Conservation (phyloP, 2,888 invertebrate genomes). For the Bombylius discolor region DNA sequence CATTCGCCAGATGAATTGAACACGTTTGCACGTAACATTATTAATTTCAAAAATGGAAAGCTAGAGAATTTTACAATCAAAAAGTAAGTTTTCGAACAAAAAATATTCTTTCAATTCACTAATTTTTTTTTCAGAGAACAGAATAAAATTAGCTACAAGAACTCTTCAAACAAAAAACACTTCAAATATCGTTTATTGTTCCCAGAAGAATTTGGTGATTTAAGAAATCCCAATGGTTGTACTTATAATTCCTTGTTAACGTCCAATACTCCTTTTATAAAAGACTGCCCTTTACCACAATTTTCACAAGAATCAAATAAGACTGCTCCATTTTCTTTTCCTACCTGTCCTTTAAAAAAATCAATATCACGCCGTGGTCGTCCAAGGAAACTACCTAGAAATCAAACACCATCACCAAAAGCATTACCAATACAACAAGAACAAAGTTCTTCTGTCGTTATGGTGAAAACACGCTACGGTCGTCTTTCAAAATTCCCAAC, state of each 20-base stretch:
- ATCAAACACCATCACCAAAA: not conserved
- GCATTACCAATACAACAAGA: not conserved
- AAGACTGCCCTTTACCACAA: too few species aligned
- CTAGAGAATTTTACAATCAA: not conserved
- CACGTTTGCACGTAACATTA: not conserved
- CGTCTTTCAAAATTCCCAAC: conserved; percentile 7
- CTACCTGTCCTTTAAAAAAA: too few species aligned
- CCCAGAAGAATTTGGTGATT: not conserved
- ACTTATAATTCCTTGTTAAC: too few species aligned
- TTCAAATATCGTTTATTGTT: not conserved
- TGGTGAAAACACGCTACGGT: conserved; percentile 5
- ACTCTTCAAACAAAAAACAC: not conserved
- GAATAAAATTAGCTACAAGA: conserved; percentile 5
- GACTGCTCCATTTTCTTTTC: too few species aligned
- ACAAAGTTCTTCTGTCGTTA: too few species aligned
- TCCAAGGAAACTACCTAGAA: not conserved
- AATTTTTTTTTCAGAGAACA: conserved; percentile 1
- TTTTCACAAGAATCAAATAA: too few species aligned
- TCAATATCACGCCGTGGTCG: not conserved
- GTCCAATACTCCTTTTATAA: too few species aligned
- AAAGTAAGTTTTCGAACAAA: not conserved
- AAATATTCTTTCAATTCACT: too few species aligned
- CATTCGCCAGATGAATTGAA: not conserved
- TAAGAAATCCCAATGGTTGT: not conserved
- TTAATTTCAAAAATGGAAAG: not conserved